Evolutionary conservation across 2,113 vertebrate genomes (phyloP).

Genomic region (Triplophysa siluroides): DNA sequence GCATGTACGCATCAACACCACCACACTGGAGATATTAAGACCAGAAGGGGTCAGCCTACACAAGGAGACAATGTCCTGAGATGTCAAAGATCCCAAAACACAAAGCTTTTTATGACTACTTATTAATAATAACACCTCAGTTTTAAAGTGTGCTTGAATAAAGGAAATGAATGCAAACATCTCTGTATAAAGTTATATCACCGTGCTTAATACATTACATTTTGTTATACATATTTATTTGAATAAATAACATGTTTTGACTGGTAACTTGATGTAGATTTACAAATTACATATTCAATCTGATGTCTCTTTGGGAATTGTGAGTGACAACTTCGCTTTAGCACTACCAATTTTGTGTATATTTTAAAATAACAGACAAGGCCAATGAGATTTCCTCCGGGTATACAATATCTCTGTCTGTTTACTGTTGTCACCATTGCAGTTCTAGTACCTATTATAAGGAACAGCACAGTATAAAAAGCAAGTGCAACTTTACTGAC

Average conservation of each 20-base stretch:
- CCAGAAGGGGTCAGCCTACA: constrained; percentile 54
- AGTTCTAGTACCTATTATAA: constrained; percentile 52
- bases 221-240: constrained; percentile 5
- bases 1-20: constrained; percentile 15
- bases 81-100: constrained; percentile 66
- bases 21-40: constrained; percentile 45
- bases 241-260: background rate
- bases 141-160: background rate
- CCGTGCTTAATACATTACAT: background rate
- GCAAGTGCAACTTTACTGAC: constrained; percentile 41
- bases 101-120: constrained; percentile 64
- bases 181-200: background rate
- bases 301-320: constrained; percentile 3
- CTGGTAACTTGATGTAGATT: background rate
- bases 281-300: constrained; percentile 5
- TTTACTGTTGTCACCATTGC: constrained; percentile 49
- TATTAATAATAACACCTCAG: constrained; percentile 62
- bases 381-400: constrained; percentile 40
- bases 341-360: constrained; percentile 20
- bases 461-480: constrained; percentile 52
- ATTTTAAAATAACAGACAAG: constrained; percentile 20
- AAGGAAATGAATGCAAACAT: background rate
- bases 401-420: constrained; percentile 41
- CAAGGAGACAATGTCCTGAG: constrained; percentile 58
- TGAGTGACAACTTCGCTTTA: constrained; percentile 13